phyloP scores from a whole-genome alignment of 1,140 invertebrate genomes.

The Drosophila aff. region DNA sequence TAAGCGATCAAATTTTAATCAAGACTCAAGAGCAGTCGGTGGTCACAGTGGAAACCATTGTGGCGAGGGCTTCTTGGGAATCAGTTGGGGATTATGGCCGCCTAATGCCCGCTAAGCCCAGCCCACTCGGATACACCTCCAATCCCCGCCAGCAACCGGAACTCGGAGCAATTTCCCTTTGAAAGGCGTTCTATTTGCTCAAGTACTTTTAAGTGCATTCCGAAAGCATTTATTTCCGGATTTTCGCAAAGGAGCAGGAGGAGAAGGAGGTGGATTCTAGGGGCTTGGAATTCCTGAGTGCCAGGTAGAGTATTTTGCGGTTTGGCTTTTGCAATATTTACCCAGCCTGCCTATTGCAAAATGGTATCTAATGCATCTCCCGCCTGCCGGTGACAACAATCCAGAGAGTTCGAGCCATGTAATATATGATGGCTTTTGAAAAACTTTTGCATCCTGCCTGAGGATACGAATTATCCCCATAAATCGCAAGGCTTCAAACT shows the following conservation, averaged over 20 bases:
- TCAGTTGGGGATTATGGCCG: conserved; percentile 19
- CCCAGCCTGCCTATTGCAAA: conserved; percentile 11
- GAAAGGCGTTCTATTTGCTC: conserved; percentile 58
- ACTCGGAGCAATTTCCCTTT: conserved; percentile 33
- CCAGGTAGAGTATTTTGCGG: conserved; percentile 20
- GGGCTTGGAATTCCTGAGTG: not conserved
- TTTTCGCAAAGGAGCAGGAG: conserved; percentile 44
- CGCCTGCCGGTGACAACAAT: conserved; percentile 18
- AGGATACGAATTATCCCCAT: conserved; percentile 38
- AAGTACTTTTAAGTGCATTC: conserved; percentile 79
- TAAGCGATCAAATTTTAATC: conserved; percentile 54
- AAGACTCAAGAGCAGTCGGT: conserved; percentile 20
- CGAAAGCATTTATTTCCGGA: conserved; percentile 75
- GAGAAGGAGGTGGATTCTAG: not conserved
- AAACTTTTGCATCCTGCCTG: conserved; percentile 29
- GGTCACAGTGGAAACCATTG: conserved; percentile 13
- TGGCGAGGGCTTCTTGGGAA: not conserved
- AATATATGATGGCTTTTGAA: conserved; percentile 17
- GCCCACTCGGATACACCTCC: conserved; percentile 19
- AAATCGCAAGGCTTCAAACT: conserved; percentile 52
- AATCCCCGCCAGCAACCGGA: conserved; percentile 17
- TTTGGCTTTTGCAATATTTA: conserved; percentile 60
- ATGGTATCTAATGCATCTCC: conserved; percentile 8
- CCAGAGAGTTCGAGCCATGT: not conserved
- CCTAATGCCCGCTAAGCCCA: conserved; percentile 58